Percentiles rank a stretch among this genome's conserved stretches.
Conservation (phyloP, 2,888 invertebrate genomes). For the Drosophila mulleri region DNA sequence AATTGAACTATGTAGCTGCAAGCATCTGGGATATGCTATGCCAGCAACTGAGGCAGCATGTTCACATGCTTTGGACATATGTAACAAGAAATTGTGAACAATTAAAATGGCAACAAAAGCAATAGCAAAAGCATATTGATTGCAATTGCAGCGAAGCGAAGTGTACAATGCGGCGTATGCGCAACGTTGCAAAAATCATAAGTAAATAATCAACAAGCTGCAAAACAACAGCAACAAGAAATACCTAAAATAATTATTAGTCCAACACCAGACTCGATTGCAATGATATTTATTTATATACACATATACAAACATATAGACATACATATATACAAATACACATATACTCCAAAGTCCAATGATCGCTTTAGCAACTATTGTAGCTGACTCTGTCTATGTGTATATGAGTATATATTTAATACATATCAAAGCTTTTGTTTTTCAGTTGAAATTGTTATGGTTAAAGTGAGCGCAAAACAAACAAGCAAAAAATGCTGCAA, state of each 20-base stretch:
- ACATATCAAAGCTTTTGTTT: constrained; percentile 15
- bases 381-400: background rate
- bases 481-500: background rate
- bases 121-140: constrained; percentile 3
- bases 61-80: background rate
- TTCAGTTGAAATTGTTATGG: constrained; percentile 1
- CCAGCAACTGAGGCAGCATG: background rate
- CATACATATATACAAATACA: background rate
- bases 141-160: background rate
- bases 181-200: constrained; percentile 19
- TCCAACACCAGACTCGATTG: background rate
- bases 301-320: background rate
- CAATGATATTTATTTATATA: constrained; percentile 2
- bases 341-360: constrained; percentile 17
- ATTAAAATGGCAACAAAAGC: constrained; percentile 2
- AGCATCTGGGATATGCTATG: constrained; percentile 1
- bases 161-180: constrained; percentile 21
- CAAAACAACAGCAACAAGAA: background rate
- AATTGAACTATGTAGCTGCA: background rate
- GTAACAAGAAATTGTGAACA: constrained; percentile 11
- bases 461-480: background rate
- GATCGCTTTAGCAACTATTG: constrained; percentile 14
- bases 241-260: constrained; percentile 7
- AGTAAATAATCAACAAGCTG: constrained; percentile 15
- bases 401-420: constrained; percentile 10